Evolutionary conservation across 2,797 vertebrate species (phyloP).

Genomic region (Sarcophilus harrisii): DNA sequence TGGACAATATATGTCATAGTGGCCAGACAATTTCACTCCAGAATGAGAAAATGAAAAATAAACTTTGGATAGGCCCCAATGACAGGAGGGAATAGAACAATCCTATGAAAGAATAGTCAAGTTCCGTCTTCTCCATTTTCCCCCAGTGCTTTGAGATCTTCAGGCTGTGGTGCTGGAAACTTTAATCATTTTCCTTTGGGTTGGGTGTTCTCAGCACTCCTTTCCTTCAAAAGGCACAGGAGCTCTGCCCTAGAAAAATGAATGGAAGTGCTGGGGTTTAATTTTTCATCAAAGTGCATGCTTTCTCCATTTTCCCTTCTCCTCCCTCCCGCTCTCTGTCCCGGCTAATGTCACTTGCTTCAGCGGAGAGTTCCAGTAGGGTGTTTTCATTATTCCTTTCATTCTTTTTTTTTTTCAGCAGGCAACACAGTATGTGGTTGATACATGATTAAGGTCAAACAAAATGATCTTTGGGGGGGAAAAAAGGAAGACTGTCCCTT

Average conservation of each 20-base stretch:
- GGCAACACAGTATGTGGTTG: constrained; percentile 76
- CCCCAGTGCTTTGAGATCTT: constrained; percentile 1
- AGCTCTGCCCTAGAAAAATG: constrained; percentile 55
- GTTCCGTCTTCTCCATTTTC: constrained; percentile 51
- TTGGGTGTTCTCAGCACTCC: constrained; percentile 43
- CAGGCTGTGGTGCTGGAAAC: constrained; percentile 2
- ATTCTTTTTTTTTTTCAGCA: constrained; percentile 72
- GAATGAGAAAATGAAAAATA: constrained; percentile 44
- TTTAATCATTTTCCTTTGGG: constrained; percentile 52
- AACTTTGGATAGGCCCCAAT: constrained; percentile 31
- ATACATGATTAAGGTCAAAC: constrained; percentile 77
- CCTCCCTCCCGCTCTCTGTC: constrained; percentile 56
- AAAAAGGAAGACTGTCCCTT: constrained; percentile 80
- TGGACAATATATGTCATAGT: too few relatives aligned
- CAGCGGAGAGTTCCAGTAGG: constrained; percentile 34
- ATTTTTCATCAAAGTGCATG: constrained; percentile 40
- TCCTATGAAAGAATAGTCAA: neutral
- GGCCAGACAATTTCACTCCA: constrained; percentile 56
- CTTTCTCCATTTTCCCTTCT: constrained; percentile 47
- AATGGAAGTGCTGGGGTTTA: constrained; percentile 30
- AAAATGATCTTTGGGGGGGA: constrained; percentile 64
- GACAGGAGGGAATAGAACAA: neutral
- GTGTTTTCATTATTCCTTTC: constrained; percentile 13
- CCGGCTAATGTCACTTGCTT: constrained; percentile 32
- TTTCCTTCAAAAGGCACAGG: constrained; percentile 61